phyloP scores from a whole-genome alignment of 2,888 invertebrate species.

The Boloria euphrosyne region DNA sequence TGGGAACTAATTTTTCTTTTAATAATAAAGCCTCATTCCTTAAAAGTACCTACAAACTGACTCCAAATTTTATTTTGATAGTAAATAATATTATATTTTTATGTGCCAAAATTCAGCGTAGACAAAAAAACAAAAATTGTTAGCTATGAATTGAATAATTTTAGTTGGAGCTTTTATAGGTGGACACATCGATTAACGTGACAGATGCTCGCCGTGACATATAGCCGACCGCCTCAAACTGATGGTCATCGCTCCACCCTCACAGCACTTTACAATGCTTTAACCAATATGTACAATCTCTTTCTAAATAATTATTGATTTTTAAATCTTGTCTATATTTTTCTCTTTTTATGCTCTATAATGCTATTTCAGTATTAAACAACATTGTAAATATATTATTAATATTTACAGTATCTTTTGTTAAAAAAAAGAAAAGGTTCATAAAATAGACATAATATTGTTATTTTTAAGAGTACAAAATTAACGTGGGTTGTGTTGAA shows the following conservation, averaged over 20 bases:
- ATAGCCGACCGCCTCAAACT: slow-evolving; percentile 68
- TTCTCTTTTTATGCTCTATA: too few species aligned
- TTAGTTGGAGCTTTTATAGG: slow-evolving; percentile 40
- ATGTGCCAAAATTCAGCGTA: neutral
- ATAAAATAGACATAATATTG: neutral
- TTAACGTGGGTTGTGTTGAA: neutral
- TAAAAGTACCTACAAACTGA: too few species aligned
- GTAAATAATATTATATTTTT: too few species aligned
- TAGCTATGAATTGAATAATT: neutral
- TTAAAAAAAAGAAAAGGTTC: neutral
- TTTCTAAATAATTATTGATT: neutral
- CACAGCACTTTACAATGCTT: slow-evolving; percentile 58
- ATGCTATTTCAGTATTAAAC: too few species aligned
- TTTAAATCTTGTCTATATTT: neutral
- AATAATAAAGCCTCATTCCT: too few species aligned
- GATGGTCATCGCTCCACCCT: slow-evolving; percentile 53
- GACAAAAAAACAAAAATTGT: too few species aligned
- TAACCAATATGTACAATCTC: slow-evolving; percentile 39
- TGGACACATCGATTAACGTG: slow-evolving; percentile 70
- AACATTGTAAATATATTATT: too few species aligned
- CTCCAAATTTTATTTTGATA: too few species aligned
- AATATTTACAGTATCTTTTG: too few species aligned
- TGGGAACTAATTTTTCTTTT: too few species aligned
- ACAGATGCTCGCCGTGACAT: slow-evolving; percentile 66
- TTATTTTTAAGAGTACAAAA: neutral